Conservation (phyloP, 1,140 invertebrate species). For the Planococcus citri region DNA sequence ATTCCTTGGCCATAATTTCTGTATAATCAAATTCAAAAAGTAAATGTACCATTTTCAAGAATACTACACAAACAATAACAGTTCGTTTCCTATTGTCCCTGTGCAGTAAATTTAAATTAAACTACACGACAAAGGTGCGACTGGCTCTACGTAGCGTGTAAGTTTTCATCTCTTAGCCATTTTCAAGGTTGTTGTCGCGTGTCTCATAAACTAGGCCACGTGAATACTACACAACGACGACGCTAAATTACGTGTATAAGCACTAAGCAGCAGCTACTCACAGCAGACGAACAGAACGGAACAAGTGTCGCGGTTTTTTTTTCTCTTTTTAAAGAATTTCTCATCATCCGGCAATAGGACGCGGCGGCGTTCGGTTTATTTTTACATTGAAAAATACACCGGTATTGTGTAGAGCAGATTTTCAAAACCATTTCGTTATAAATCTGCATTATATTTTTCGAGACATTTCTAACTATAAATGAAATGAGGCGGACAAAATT, state of each 20-base stretch:
- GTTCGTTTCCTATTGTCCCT: no score
- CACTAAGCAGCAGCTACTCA: not conserved
- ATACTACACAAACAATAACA: no score
- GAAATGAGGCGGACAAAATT: conserved; percentile 16
- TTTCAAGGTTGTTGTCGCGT: not conserved
- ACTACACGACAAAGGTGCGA: not conserved
- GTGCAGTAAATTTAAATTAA: not conserved
- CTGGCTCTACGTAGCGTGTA: no score
- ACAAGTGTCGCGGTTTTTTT: not conserved
- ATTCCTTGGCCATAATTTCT: no score
- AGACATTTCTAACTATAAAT: conserved; percentile 8
- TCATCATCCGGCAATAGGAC: not conserved
- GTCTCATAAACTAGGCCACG: not conserved
- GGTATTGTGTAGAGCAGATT: not conserved
- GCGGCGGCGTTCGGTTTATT: no score
- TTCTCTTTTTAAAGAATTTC: not conserved
- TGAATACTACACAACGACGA: not conserved
- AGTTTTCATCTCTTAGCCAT: not conserved
- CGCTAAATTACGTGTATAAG: not conserved
- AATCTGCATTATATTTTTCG: conserved; percentile 8
- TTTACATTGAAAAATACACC: not conserved
- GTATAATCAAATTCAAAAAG: no score
- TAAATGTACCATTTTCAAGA: no score
- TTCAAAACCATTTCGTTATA: not conserved
- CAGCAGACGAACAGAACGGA: not conserved